Evolutionary conservation across 2,888 invertebrate genomes (phyloP), one percentile per base, ranked within the genome.

Genomic region (Gisinianus flammeolus): DNA sequence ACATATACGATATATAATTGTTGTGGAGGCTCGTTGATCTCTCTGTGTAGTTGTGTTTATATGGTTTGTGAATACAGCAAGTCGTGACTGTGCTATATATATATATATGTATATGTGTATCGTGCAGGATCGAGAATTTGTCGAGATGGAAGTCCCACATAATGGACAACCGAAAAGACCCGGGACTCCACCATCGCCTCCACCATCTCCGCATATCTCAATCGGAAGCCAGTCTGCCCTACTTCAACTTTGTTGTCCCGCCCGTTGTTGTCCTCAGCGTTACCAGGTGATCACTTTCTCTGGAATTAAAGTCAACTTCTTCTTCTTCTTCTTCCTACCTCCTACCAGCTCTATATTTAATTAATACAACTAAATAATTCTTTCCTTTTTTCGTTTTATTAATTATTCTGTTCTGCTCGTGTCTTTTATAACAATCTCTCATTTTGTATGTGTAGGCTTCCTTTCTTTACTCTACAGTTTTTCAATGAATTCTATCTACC

Each of bases 141-240:
- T 97, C 84, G 97, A 97, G 89, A 91, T 97, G 90, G 97, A 97
- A 87, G 93, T 94, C 86, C 94, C 96, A 28, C 96, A 91, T 89
- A 97, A 97, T 88, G 96, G 96, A 24, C 95, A 95, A 85, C 95
- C 94, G 72, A 96, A 95, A 88, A 90, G 96, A 87, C 95, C 96
- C 0, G 94, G 94, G 22, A 84, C 83, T 78, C 83, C 83, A 26
- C 26, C 68, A 5, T 83, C 83, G 62, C 83, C 84, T 73, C 85
- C 85, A 72, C 83, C 84, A 44, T 83, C 84, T 77, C 84, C 85
- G n/a, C 83, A 82, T 74, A 76, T 82, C 35, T 84, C 84, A 16
- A 78, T 85, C 31, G 84, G 83, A 78, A 83, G 84, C 79, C 83
- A 83, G 44, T 76, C 81, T 68, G 83, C 84, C 76, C 80, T 85